Conservation (phyloP, 2,113 vertebrate species). For the Rhipidura dahli region DNA sequence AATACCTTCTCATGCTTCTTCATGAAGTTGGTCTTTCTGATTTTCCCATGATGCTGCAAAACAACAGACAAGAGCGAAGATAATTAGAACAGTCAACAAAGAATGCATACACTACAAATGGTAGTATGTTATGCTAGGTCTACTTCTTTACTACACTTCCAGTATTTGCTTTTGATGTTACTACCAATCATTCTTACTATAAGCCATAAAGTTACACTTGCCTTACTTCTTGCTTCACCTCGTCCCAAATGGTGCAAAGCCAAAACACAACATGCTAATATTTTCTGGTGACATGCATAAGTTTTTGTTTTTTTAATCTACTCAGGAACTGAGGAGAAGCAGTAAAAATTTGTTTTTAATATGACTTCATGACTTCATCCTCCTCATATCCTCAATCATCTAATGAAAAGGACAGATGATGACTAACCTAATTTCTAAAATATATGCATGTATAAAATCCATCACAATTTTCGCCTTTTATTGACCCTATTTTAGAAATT, state of each 20-base stretch:
- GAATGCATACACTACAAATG: background rate
- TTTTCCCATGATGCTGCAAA: slow-evolving; percentile 92
- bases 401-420: background rate
- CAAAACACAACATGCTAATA: background rate
- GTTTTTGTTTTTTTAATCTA: background rate
- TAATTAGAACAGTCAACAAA: background rate
- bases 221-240: background rate
- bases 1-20: slow-evolving; percentile 97
- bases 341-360: background rate
- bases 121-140: background rate
- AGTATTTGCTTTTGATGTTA: background rate
- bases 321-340: background rate
- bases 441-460: background rate
- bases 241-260: background rate
- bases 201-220: background rate
- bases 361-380: background rate
- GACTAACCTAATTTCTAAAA: background rate
- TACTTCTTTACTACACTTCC: background rate
- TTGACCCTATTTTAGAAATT: background rate
- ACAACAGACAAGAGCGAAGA: background rate
- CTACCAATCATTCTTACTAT: background rate
- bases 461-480: background rate
- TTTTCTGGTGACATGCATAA: background rate
- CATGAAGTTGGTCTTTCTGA: slow-evolving; percentile 88
- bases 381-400: background rate